Evolutionary conservation across 2,113 vertebrate genomes (phyloP).

Genomic region (Xyliphius kryptos): DNA sequence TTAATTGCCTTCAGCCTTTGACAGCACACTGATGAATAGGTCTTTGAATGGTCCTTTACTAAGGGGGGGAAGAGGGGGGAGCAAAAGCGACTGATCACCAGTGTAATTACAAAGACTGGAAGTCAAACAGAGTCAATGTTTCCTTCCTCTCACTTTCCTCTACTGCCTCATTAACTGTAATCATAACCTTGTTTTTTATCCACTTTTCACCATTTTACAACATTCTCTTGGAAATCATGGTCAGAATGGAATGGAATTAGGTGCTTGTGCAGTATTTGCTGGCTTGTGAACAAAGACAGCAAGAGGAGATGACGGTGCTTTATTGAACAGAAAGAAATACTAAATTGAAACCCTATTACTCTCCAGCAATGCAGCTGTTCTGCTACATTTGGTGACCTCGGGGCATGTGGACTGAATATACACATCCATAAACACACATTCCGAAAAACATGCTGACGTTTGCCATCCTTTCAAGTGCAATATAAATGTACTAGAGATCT

Average conservation of each 20-base stretch:
- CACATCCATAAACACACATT: background rate
- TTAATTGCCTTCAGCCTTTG: conserved; percentile 24
- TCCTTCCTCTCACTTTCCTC: conserved; percentile 17
- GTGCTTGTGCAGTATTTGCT: conserved; percentile 19
- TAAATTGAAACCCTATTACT: conserved; percentile 26
- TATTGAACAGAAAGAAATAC: conserved; percentile 16
- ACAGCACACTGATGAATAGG: conserved; percentile 27
- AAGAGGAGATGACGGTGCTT: conserved; percentile 29
- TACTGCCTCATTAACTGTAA: conserved; percentile 16
- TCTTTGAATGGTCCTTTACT: conserved; percentile 5
- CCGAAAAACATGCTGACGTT: background rate
- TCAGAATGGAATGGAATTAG: conserved; percentile 4
- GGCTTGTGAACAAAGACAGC: conserved; percentile 27
- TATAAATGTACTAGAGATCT: background rate
- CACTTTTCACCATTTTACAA: conserved; percentile 12
- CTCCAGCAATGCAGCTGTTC: conserved; percentile 46
- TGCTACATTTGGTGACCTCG: conserved; percentile 39
- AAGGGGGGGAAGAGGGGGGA: background rate
- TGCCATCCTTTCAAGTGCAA: background rate
- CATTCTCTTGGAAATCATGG: background rate
- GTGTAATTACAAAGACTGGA: conserved; percentile 24
- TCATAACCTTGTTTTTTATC: background rate
- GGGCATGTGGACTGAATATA: conserved; percentile 31
- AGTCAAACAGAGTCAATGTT: conserved; percentile 23
- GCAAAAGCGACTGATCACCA: conserved; percentile 27